Base-by-base conservation (phyloP, 2,888 invertebrate genomes). In the Apotomis betuletana region DNA sequence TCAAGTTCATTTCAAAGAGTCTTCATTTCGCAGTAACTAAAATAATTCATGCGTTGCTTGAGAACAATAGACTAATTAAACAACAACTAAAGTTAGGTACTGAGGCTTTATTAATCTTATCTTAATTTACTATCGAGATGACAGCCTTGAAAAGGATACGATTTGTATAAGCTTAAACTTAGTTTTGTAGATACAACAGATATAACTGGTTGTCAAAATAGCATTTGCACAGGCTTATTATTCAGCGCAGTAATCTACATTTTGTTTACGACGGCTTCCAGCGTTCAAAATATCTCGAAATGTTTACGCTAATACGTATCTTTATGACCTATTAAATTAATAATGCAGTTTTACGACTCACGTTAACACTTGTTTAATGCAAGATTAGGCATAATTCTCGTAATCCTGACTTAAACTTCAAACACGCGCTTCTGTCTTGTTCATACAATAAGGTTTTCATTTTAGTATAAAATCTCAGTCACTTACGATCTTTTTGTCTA, bases 311-410 rank as follows among this genome's bases (percentile, higher is more conserved):
- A 46, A 70, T 59, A 63, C 36, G 62, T 38, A 49, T 59, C 63
- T 67, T 72, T 72, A 72, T 44, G 67, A 58, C 41, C 62, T 58
- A 68, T 62, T 49, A 72, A 72, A 72, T 68, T 72, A 65, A 71
- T 71, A 70, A 60, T 44, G 38, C 52, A 44, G 61, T 58, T 67
- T 72, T 52, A 67, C 44, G 62, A 58, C 15, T 36, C 52, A 54
- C 58, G 59, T 68, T 72, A 72, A 72, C 68, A 72, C 68, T 72
- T 62, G 67, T 68, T 72, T 71, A 71, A 57, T 71, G 71, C 71
- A 51, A 67, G 71, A 67, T 71, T 67, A 67, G 61, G 55, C 51
- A 62, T 71, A 51, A 62, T 57, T 60, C 70, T 57, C 38, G 13
- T 65, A 71, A 71, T 61, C 67, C 61, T 36, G 3, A 61, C 52